A percentile compares a stretch with the other conserved stretches of the same genome.
Conservation (phyloP, 2,888 invertebrate species). For the Heliconius hortense region DNA sequence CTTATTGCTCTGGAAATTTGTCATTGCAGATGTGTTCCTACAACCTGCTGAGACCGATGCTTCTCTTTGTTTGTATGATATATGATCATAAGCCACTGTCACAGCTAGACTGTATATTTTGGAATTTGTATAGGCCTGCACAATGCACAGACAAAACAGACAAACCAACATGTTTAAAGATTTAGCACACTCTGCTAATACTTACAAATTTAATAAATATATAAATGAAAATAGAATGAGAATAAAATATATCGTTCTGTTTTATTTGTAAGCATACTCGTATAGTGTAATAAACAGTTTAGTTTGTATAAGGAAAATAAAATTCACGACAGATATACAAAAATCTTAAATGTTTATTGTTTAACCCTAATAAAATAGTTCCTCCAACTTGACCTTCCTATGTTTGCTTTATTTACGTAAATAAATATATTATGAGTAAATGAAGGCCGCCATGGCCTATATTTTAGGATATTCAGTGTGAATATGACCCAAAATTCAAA, state of each 20-base stretch:
- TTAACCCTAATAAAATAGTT: slow-evolving; percentile 12
- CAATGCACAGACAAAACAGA: no score
- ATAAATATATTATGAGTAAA: background rate
- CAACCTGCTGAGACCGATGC: no score
- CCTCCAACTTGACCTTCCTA: background rate
- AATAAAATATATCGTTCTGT: background rate
- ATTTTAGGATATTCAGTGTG: background rate
- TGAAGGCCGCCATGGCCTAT: background rate
- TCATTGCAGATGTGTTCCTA: no score
- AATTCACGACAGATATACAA: background rate
- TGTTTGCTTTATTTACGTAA: background rate
- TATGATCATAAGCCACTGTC: no score
- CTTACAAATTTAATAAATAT: no score
- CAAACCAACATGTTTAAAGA: no score
- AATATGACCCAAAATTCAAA: background rate
- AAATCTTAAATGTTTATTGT: background rate
- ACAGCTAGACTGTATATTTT: no score
- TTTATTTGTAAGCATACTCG: background rate
- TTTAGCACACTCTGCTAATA: no score
- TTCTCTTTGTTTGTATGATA: no score
- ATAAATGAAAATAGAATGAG: no score
- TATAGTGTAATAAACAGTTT: background rate
- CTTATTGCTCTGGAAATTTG: no score
- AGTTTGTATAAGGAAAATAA: background rate
- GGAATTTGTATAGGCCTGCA: no score